Evolutionary conservation across 1,140 invertebrate species (phyloP).

Genomic region (Lanistes nyassanus): DNA sequence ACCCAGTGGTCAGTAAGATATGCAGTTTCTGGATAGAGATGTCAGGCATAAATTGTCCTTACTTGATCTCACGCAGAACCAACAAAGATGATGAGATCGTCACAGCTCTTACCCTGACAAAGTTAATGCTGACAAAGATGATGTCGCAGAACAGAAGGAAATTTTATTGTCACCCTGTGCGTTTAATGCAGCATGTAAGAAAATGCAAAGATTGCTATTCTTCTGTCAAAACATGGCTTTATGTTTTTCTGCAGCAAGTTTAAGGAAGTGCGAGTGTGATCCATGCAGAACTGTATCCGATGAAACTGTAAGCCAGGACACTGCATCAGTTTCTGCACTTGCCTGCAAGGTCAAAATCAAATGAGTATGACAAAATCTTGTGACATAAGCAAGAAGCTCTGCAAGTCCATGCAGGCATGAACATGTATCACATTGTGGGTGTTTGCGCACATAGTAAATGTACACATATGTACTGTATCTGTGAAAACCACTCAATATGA

Average conservation of each 20-base stretch:
- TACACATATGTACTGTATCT: not conserved
- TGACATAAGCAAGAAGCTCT: not conserved
- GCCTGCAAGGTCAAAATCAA: slow-evolving; percentile 37
- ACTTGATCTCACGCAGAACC: not conserved
- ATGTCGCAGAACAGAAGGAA: not conserved
- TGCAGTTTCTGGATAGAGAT: too few species aligned
- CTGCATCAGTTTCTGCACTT: slow-evolving; percentile 40
- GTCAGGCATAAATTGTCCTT: too few species aligned
- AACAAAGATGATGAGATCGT: not conserved
- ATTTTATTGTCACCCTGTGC: not conserved
- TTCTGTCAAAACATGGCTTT: slow-evolving; percentile 48
- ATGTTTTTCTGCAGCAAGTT: slow-evolving; percentile 46
- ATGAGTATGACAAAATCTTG: not conserved
- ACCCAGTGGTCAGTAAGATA: too few species aligned
- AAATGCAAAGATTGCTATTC: not conserved
- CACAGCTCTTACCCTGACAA: not conserved
- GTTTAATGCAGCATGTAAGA: not conserved
- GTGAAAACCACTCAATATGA: not conserved
- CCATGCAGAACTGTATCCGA: slow-evolving; percentile 45
- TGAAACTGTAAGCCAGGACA: slow-evolving; percentile 46
- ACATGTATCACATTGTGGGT: not conserved
- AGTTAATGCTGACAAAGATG: not conserved
- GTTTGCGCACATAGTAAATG: not conserved
- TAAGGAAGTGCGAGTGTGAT: slow-evolving; percentile 47
- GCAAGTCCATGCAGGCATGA: not conserved